A percentile compares a stretch with the other conserved stretches of the same genome.
Conservation (phyloP, 2,113 vertebrate genomes). For the Zapornia atra region DNA sequence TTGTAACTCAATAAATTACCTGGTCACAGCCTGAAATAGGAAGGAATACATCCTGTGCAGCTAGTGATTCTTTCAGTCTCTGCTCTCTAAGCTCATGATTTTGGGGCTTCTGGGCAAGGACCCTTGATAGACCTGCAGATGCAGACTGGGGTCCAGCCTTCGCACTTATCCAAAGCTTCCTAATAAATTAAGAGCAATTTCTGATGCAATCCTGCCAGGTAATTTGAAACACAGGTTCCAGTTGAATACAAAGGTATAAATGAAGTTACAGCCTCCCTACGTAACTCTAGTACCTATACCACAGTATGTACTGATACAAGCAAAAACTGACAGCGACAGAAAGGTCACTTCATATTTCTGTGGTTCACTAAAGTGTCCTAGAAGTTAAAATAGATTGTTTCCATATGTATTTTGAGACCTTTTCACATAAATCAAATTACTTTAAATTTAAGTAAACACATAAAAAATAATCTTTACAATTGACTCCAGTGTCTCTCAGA, state of each 20-base stretch:
- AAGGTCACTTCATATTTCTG: neutral
- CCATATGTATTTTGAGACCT: neutral
- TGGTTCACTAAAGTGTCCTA: rapidly evolving
- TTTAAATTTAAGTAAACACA: neutral
- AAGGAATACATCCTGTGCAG: neutral
- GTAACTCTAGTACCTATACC: neutral
- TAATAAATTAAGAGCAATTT: neutral
- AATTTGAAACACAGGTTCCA: neutral
- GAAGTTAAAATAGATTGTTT: neutral
- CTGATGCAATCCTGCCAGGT: neutral
- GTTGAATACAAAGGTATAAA: neutral
- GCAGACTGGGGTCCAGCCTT: neutral
- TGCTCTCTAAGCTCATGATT: neutral
- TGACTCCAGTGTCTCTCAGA: neutral
- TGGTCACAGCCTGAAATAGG: neutral
- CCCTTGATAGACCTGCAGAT: neutral
- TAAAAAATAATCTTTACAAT: neutral
- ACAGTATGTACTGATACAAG: neutral
- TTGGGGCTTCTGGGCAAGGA: neutral
- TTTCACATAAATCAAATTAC: neutral
- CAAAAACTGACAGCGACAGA: neutral
- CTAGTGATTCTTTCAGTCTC: neutral
- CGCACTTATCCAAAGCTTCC: neutral
- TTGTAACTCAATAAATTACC: neutral
- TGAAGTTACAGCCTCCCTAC: neutral